A percentile compares a stretch with the other conserved stretches of the same genome.
These are phyloP conservation scores for Melieria crassipennis DNA, from an alignment of 2,888 invertebrate genomes.

Conservation along the genomic window DNA sequence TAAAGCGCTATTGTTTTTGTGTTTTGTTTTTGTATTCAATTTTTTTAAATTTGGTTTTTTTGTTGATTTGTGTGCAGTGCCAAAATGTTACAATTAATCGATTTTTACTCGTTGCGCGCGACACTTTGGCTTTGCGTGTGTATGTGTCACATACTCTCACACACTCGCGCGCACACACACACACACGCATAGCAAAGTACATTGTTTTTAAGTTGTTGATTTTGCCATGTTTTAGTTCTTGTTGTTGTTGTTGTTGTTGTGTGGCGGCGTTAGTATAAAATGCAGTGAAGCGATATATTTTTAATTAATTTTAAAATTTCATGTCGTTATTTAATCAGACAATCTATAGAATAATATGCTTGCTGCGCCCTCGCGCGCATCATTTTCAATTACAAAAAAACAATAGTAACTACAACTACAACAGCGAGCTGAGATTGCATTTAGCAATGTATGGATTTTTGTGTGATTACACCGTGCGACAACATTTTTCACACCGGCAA, in stretches of 20 bases:
- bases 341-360: conserved; percentile 11
- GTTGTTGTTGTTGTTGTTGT: neutral
- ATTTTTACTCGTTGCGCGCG: neutral
- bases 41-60: neutral
- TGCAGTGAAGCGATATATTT: conserved; percentile 38
- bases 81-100: neutral
- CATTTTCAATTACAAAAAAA: neutral
- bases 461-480: neutral
- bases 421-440: neutral
- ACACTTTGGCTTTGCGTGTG: neutral
- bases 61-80: neutral
- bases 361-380: neutral
- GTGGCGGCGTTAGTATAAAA: neutral
- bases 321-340: conserved; percentile 28
- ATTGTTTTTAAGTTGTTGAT: too few species aligned
- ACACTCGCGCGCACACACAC: neutral
- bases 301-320: conserved; percentile 35
- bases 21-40: neutral
- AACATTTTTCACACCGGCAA: too few species aligned
- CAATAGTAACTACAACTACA: neutral
- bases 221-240: neutral
- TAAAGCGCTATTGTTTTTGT: neutral
- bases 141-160: neutral
- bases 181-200: too few species aligned
- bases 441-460: neutral